These are phyloP conservation scores for Temnothorax unifasciatus DNA, from an alignment of 2,888 invertebrate species.

Conservation along the genomic window DNA sequence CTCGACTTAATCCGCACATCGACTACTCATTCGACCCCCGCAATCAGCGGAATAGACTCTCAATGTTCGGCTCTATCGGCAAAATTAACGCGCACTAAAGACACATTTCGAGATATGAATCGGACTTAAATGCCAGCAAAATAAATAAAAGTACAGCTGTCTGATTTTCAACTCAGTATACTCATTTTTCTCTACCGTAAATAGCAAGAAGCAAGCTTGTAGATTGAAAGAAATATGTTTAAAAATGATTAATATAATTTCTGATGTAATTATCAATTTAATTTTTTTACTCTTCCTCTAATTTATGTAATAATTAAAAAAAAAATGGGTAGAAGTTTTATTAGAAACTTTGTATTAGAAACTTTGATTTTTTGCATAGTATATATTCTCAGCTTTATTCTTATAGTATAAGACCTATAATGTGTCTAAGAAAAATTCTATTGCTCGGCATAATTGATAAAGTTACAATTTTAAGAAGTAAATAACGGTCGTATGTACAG, in stretches of 20 bases:
- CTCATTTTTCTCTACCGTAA: neutral
- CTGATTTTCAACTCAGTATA: neutral
- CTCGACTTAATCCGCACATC: constrained; percentile 79
- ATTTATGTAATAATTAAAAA: neutral
- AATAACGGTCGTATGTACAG: neutral
- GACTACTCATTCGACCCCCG: constrained; percentile 72
- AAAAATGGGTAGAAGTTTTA: neutral
- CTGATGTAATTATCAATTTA: neutral
- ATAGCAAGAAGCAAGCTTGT: neutral
- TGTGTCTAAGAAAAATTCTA: neutral
- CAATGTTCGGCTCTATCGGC: constrained; percentile 55
- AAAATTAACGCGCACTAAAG: constrained; percentile 66
- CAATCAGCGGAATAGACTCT: constrained; percentile 39
- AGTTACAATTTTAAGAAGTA: neutral
- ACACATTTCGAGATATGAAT: constrained; percentile 58
- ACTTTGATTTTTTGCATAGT: no score
- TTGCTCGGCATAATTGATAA: neutral
- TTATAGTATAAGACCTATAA: neutral
- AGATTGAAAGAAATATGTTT: neutral
- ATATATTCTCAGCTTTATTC: neutral
- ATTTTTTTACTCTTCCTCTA: neutral
- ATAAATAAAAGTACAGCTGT: constrained; percentile 9
- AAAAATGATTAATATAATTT: neutral
- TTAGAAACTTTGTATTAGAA: no score
- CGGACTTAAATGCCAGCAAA: constrained; percentile 17